These are phyloP conservation scores for Tenthredo scrophulariae DNA, from an alignment of 2,888 invertebrate species.

Conservation along the genomic window DNA sequence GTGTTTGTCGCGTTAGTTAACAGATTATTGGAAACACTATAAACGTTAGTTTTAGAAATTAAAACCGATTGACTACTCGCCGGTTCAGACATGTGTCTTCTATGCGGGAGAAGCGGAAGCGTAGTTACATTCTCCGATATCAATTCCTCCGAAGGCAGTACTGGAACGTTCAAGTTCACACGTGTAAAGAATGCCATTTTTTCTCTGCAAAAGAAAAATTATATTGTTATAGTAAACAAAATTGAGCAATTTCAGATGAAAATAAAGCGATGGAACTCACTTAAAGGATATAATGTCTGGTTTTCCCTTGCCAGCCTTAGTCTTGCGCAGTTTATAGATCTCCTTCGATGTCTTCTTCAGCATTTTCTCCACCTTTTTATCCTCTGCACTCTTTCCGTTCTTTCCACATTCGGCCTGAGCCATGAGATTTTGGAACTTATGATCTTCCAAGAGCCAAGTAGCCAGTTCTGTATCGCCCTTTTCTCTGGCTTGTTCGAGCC, in stretches of 20 bases:
- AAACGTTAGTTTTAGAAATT: constrained; percentile 44
- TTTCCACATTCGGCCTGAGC: constrained; percentile 80
- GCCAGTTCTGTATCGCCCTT: constrained; percentile 91
- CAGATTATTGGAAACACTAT: constrained; percentile 43
- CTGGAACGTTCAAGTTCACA: constrained; percentile 87
- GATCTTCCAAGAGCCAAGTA: constrained; percentile 92
- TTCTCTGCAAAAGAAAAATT: constrained; percentile 83
- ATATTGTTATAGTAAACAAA: neutral
- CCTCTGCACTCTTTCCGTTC: constrained; percentile 81
- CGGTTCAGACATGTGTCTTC: constrained; percentile 72
- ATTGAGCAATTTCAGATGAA: constrained; percentile 19
- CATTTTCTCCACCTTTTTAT: constrained; percentile 88
- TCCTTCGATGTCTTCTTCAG: constrained; percentile 94
- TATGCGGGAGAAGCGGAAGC: constrained; percentile 65
- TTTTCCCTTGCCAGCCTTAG: constrained; percentile 91
- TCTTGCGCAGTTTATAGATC: constrained; percentile 93
- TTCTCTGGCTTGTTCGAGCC: constrained; percentile 91
- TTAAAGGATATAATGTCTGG: constrained; percentile 96
- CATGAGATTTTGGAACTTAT: constrained; percentile 89
- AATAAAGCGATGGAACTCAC: constrained; percentile 80
- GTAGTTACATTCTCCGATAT: constrained; percentile 59
- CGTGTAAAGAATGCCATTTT: constrained; percentile 98
- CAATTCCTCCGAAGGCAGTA: constrained; percentile 85
- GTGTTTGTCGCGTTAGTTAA: constrained; percentile 27
- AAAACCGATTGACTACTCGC: constrained; percentile 58